These are phyloP conservation scores for Bruchidius siliquastri DNA, from an alignment of 2,888 invertebrate genomes.

Conservation along the genomic window DNA sequence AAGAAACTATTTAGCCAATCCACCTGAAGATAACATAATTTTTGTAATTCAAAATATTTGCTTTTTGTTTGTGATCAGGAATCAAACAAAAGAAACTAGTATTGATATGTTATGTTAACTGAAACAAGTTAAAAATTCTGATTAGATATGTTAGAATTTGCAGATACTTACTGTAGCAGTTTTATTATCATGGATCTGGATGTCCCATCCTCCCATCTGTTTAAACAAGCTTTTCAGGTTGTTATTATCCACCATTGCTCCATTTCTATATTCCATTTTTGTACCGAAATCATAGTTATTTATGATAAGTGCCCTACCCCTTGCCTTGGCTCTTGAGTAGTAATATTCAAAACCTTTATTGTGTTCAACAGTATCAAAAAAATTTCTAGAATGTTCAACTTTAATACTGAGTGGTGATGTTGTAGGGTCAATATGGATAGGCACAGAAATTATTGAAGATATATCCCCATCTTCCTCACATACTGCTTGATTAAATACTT, in stretches of 20 bases:
- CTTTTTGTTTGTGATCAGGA: too few species aligned
- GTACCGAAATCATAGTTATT: conserved; percentile 55
- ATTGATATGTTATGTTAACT: too few species aligned
- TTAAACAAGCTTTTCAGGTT: conserved; percentile 57
- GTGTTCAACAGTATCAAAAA: conserved; percentile 28
- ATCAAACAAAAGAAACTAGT: too few species aligned
- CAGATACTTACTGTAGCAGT: conserved; percentile 18
- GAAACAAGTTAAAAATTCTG: too few species aligned
- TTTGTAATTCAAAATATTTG: too few species aligned
- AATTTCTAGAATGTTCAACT: conserved; percentile 23
- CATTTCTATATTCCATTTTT: conserved; percentile 47
- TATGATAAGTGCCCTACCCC: conserved; percentile 59
- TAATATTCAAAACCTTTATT: conserved; percentile 37
- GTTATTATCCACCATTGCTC: conserved; percentile 55
- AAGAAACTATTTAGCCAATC: too few species aligned
- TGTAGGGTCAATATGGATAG: conserved; percentile 12
- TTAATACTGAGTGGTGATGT: conserved; percentile 20
- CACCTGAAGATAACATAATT: too few species aligned
- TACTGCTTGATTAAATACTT: background rate
- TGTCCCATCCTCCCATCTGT: conserved; percentile 47
- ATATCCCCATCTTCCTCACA: background rate
- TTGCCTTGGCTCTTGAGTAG: conserved; percentile 52
- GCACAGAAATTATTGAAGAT: background rate
- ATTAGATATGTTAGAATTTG: too few species aligned
- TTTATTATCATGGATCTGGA: conserved; percentile 17